Conservation (phyloP, 1,140 invertebrate species). For the Drosophila pectinifera region DNA sequence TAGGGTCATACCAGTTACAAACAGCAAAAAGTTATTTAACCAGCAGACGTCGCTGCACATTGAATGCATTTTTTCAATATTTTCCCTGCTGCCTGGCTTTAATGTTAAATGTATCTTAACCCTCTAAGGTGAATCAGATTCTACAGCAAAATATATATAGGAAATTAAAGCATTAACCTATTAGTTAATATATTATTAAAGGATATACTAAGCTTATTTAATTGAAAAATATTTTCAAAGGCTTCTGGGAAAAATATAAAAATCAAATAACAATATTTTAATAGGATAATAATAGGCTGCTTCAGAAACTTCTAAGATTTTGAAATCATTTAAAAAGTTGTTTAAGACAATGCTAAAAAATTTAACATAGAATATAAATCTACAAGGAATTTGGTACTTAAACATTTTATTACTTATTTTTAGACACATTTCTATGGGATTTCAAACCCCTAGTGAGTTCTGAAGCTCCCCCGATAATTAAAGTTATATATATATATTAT, state of each 20-base stretch:
- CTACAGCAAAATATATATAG: too few species aligned
- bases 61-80: constrained; percentile 56
- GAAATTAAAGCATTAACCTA: not conserved
- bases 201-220: not conserved
- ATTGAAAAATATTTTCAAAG: too few species aligned
- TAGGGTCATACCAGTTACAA: constrained; percentile 42
- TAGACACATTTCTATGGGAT: not conserved
- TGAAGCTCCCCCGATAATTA: too few species aligned
- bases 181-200: not conserved
- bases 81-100: not conserved
- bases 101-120: constrained; percentile 1
- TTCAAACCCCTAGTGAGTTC: not conserved
- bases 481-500: too few species aligned
- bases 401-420: not conserved
- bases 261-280: too few species aligned
- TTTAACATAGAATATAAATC: too few species aligned
- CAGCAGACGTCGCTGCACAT: constrained; percentile 55
- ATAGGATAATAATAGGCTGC: too few species aligned
- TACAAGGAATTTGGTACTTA: too few species aligned
- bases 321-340: not conserved
- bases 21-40: constrained; percentile 39
- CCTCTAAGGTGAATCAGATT: not conserved
- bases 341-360: not conserved
- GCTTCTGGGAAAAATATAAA: too few species aligned
- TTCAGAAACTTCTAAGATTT: too few species aligned